Conservation (phyloP, 2,113 vertebrate species). For the Parotia lawesii region DNA sequence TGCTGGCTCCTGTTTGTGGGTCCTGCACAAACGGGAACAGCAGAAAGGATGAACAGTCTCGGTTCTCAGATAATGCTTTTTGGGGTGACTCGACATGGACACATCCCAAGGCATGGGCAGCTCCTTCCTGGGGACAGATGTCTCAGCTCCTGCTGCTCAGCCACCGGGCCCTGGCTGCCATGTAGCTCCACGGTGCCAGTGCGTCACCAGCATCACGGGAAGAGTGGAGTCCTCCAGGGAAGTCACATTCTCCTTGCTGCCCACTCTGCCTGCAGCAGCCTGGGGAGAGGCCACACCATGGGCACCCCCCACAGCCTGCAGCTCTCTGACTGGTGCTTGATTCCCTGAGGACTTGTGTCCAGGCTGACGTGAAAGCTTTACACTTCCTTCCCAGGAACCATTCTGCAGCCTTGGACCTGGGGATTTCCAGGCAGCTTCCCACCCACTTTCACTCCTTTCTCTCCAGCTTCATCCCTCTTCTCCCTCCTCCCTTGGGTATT, state of each 20-base stretch:
- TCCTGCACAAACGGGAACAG: neutral
- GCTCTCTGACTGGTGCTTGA: neutral
- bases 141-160: neutral
- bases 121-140: neutral
- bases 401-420: neutral
- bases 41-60: neutral
- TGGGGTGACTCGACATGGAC: neutral
- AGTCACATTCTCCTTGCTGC: neutral
- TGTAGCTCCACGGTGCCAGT: neutral
- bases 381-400: neutral
- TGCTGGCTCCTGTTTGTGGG: neutral
- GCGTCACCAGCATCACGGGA: neutral
- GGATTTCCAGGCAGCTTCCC: neutral
- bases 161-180: fast-evolving
- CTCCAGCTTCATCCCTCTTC: neutral
- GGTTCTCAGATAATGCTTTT: neutral
- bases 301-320: neutral
- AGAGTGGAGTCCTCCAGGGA: neutral
- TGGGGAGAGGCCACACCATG: fast-evolving
- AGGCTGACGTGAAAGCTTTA: neutral
- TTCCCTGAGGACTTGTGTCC: neutral
- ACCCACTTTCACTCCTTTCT: neutral
- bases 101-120: fast-evolving
- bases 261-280: fast-evolving
- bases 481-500: neutral